Base-by-base conservation (phyloP, 2,113 vertebrate species). In the Ceuthmochares aereus region DNA sequence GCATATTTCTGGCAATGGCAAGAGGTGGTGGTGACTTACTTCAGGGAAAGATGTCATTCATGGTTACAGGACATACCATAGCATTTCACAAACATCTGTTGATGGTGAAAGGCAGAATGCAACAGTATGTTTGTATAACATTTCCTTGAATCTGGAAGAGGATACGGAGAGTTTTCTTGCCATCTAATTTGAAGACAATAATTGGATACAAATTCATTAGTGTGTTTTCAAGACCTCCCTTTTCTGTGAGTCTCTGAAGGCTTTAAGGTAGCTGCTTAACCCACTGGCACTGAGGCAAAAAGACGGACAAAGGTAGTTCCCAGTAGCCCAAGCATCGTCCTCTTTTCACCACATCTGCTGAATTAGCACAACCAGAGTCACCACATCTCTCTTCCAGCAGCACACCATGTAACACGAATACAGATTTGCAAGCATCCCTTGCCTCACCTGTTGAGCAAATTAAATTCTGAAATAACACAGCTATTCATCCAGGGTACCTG, bases 351-450 rank as follows among this genome's bases (percentile, higher is more conserved):
- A 9, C 20, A 5, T 30, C 27, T 63, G 27, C 25, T 59, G 36
- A 63, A 34, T 7, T 9, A 70, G 62, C 43, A 40, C 37, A 72
- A 30, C 5, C 13, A 69, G 49, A 76, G 78, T 76, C 20, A 4
- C 12, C 23, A 4, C 8, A 12, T 47, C 15, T 40, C 18, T 70
- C 36, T 76, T 37, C 67, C 37, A 80, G 47, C 14, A 75, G 32
- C 45, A 34, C 2, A 6, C 26, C 0, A 0, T 55, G 34, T 0
- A 10, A 37, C 55, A 21, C 12, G 37, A 45, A 73, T 36, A 51
- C 12, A 7, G 42, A 45, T 23, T 42, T 4, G 1, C 30, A 69
- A 80, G 10, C 10, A 30, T 34, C 73, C 32, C 76, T 62, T 89
- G 29, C n/a, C n/a, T 75, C 60, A 54, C 37, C 52, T 63, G 32